Base-by-base conservation (phyloP, 2,888 invertebrate species). In the Epinotia nisella region DNA sequence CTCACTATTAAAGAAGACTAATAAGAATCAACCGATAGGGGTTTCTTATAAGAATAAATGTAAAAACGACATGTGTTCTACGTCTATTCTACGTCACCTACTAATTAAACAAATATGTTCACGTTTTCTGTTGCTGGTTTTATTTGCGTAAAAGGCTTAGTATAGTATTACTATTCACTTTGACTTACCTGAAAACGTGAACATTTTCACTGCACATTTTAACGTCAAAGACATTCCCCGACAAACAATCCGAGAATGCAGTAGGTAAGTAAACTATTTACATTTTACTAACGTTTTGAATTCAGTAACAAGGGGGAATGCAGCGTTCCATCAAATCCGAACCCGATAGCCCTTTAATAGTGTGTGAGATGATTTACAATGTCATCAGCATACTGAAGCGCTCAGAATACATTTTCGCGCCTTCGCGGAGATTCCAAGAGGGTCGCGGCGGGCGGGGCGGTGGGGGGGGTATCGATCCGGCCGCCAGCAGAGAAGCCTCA, bases 401-500 rank as follows among this genome's bases (percentile, higher is more conserved):
- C 45, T 62, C 62, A 19, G 73, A 69, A 69, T 73, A 73, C 73
- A 73, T 73, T 69, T 73, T 73, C 73, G 68, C 73, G 73, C 67
- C 72, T 66, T 62, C 72, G 67, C 71, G 68, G 71, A 72, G 60
- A 64, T 45, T 65, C 71, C 62, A 74, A 73, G 78, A 79, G 70
- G 59, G 64, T 74, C 62, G 73, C 59, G 68, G 59, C 55, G 75
- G 68, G 77, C 19, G 56, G 21, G 41, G 13, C 59, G 76, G 65
- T 71, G 75, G 64, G 66, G 65, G 76, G 76, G 70, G 69, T 86
- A 87, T 87, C 85, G 87, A 87, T 86, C 84, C 80, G 76, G 75
- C 78, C 74, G 78, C 79, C 81, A 79, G 79, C 81, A 79, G 80
- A 81, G 80, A 78, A 79, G 80, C 70, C 80, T 81, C 79, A 80